Evolutionary conservation across 2,888 invertebrate genomes (phyloP).

Genomic region (Chrysomela aeneicollis): DNA sequence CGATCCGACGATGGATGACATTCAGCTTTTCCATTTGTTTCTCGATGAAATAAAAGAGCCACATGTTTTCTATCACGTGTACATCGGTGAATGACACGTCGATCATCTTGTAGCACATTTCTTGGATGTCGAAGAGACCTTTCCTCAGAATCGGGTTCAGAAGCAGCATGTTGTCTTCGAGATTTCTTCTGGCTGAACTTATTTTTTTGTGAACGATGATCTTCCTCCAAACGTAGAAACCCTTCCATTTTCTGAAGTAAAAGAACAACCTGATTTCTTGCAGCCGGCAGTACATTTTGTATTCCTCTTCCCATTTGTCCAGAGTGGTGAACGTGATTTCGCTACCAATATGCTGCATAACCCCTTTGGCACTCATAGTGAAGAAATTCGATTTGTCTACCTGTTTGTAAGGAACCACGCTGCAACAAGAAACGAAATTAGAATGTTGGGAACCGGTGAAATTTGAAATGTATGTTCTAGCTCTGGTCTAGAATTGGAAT

Average conservation of each 20-base stretch:
- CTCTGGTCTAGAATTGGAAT: no score
- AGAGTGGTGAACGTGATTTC: conserved; percentile 83
- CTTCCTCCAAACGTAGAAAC: conserved; percentile 52
- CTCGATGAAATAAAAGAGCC: conserved; percentile 76
- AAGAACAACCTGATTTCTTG: conserved; percentile 76
- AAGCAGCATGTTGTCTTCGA: conserved; percentile 77
- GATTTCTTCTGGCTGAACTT: conserved; percentile 64
- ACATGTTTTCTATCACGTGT: conserved; percentile 61
- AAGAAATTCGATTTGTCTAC: conserved; percentile 76
- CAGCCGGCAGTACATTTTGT: conserved; percentile 79
- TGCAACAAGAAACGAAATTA: conserved; percentile 50
- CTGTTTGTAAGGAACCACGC: conserved; percentile 74
- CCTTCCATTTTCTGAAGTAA: conserved; percentile 76
- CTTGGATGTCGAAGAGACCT: conserved; percentile 75
- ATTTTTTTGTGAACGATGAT: conserved; percentile 74
- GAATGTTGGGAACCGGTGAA: no score
- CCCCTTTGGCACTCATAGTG: conserved; percentile 84
- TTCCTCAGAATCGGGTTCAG: conserved; percentile 75
- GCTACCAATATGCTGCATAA: conserved; percentile 75
- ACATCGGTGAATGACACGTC: conserved; percentile 71
- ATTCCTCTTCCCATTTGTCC: conserved; percentile 83
- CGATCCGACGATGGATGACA: conserved; percentile 55
- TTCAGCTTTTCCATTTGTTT: conserved; percentile 67
- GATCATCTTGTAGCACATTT: conserved; percentile 72
- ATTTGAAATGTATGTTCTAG: no score